Evolutionary conservation across 2,888 invertebrate species (phyloP).

Genomic region (Gnatocerus cornutus): DNA sequence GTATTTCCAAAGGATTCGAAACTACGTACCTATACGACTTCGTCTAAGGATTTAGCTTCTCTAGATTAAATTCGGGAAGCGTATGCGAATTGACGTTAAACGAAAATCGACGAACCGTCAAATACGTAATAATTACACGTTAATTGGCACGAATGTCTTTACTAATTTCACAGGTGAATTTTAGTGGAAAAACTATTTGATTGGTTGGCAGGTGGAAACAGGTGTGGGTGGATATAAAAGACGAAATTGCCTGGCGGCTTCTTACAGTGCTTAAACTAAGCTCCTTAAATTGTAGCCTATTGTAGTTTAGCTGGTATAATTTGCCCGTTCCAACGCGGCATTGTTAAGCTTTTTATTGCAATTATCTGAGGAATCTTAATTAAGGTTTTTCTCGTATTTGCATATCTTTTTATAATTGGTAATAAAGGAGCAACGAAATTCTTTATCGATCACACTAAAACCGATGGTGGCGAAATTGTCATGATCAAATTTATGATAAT

Average conservation of each 20-base stretch:
- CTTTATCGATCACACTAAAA: constrained; percentile 30
- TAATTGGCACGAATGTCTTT: constrained; percentile 16
- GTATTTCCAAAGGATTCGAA: constrained; percentile 43
- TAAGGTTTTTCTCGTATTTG: constrained; percentile 52
- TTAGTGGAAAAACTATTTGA: constrained; percentile 5
- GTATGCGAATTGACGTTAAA: constrained; percentile 27
- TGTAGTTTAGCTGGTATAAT: constrained; percentile 48
- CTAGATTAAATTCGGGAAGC: constrained; percentile 42
- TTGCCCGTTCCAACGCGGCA: constrained; percentile 51
- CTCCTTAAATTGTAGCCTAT: constrained; percentile 41
- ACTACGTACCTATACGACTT: constrained; percentile 39
- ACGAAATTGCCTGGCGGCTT: constrained; percentile 34
- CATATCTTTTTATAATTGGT: constrained; percentile 50
- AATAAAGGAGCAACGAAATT: constrained; percentile 21
- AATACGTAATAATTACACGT: constrained; percentile 28
- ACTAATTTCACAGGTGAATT: constrained; percentile 12
- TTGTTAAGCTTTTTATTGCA: constrained; percentile 54
- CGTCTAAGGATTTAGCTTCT: constrained; percentile 29
- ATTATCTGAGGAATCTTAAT: constrained; percentile 53
- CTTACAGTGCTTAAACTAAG: constrained; percentile 32
- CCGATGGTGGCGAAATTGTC: too few species aligned
- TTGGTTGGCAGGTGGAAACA: constrained; percentile 14
- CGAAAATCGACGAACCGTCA: constrained; percentile 19
- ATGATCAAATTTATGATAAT: too few species aligned
- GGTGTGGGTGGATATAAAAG: constrained; percentile 10